Evolutionary conservation across 1,140 invertebrate genomes (phyloP).

Genomic region (Caenorhabditis remanei): DNA sequence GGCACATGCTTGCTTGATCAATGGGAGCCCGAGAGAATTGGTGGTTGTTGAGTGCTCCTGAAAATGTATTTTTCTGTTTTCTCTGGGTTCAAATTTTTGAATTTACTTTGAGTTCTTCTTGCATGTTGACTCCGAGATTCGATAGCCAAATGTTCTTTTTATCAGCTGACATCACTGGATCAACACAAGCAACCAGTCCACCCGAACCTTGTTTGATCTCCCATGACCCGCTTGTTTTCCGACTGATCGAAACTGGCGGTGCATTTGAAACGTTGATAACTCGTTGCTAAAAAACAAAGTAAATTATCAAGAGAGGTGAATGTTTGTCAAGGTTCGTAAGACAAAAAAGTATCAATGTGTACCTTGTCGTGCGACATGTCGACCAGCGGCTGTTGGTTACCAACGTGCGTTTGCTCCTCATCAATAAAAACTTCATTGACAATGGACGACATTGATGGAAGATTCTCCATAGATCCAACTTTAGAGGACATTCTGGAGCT

Average conservation of each 20-base stretch:
- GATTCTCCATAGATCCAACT: conserved; percentile 62
- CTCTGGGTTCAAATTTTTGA: not conserved
- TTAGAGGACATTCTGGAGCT: conserved; percentile 64
- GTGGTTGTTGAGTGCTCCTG: conserved; percentile 71
- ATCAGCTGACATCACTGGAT: conserved; percentile 76
- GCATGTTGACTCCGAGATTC: conserved; percentile 77
- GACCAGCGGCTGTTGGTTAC: not conserved
- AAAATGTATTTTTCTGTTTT: not conserved
- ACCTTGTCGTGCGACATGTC: conserved; percentile 65
- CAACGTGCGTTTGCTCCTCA: not conserved
- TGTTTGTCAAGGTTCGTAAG: not conserved
- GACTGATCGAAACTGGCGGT: conserved; percentile 75
- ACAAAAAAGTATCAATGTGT: not conserved
- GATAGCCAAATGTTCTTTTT: conserved; percentile 77
- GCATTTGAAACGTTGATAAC: conserved; percentile 78
- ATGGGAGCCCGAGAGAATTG: conserved; percentile 75
- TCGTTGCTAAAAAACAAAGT: conserved; percentile 68
- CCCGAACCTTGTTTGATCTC: conserved; percentile 77
- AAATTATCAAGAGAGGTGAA: not conserved
- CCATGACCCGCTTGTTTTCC: conserved; percentile 74
- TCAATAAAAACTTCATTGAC: conserved; percentile 61
- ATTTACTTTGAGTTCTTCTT: conserved; percentile 62
- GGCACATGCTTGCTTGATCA: conserved; percentile 76
- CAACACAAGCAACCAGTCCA: conserved; percentile 77
- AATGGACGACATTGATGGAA: conserved; percentile 5